phyloP scores from a whole-genome alignment of 2,888 invertebrate genomes.

The Latheticus oryzae region DNA sequence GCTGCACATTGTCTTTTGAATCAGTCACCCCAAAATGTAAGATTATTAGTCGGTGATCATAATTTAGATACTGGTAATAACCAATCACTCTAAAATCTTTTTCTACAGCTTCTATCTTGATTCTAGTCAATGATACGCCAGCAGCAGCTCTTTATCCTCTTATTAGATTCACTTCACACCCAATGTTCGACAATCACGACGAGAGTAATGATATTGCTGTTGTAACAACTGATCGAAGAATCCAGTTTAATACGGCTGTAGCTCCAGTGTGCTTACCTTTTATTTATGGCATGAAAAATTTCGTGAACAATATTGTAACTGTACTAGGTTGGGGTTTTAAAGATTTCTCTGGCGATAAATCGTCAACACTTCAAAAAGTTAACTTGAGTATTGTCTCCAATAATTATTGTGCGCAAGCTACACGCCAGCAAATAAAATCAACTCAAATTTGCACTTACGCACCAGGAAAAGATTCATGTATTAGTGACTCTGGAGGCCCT shows the following conservation, averaged over 20 bases:
- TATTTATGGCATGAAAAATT: constrained; percentile 22
- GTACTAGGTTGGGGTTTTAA: constrained; percentile 71
- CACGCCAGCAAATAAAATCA: constrained; percentile 39
- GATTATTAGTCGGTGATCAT: constrained; percentile 66
- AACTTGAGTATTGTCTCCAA: constrained; percentile 67
- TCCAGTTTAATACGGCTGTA: constrained; percentile 62
- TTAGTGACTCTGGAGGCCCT: constrained; percentile 57
- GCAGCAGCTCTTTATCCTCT: constrained; percentile 7
- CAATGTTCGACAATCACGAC: constrained; percentile 41
- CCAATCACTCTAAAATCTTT: background rate
- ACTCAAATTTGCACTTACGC: constrained; percentile 56
- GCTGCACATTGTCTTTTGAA: constrained; percentile 67
- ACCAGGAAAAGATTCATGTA: constrained; percentile 54
- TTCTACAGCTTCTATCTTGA: background rate
- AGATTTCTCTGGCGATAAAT: constrained; percentile 66
- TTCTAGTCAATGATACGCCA: constrained; percentile 14
- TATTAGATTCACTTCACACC: constrained; percentile 59
- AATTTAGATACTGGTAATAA: constrained; percentile 57
- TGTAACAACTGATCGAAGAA: constrained; percentile 56
- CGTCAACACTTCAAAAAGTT: constrained; percentile 67
- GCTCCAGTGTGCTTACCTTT: constrained; percentile 46
- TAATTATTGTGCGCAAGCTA: constrained; percentile 59
- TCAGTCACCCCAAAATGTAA: constrained; percentile 46
- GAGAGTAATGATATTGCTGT: constrained; percentile 68
- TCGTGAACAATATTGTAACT: constrained; percentile 35